Evolutionary conservation across 1,140 invertebrate genomes (phyloP).

Genomic region (Coenobita brevimanus): DNA sequence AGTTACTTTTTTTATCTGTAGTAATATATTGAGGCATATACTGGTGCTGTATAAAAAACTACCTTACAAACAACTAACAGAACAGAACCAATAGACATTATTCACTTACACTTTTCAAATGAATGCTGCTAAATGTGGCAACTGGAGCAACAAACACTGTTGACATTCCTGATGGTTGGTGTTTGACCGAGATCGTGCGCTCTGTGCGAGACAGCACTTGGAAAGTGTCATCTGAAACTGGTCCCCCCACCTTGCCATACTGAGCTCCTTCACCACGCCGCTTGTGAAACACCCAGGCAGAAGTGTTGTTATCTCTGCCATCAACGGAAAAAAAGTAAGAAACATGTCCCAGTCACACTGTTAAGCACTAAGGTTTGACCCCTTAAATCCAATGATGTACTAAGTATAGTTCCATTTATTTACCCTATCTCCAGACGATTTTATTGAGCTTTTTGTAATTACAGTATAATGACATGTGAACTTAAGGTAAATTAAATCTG

Average conservation of each 20-base stretch:
- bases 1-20: too few species aligned
- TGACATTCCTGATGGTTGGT: constrained; percentile 23
- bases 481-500: too few species aligned
- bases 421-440: too few species aligned
- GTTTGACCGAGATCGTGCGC: constrained; percentile 24
- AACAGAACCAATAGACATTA: not conserved
- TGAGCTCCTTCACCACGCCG: constrained; percentile 12
- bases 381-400: too few species aligned
- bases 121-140: constrained; percentile 27
- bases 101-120: constrained; percentile 49
- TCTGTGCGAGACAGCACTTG: constrained; percentile 36
- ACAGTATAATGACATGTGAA: too few species aligned
- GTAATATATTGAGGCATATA: too few species aligned
- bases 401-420: too few species aligned
- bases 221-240: not conserved
- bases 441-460: too few species aligned
- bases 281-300: constrained; percentile 36
- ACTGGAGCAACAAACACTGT: constrained; percentile 44
- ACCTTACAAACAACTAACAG: not conserved
- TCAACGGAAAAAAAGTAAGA: too few species aligned
- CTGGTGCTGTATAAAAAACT: not conserved
- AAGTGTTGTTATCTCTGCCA: constrained; percentile 45
- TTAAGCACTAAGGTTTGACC: too few species aligned
- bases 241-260: constrained; percentile 40
- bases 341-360: too few species aligned